A percentile compares a stretch with the other conserved stretches of the same genome.
phyloP scores from a whole-genome alignment of 2,888 invertebrate species.

The Mamestra brassicae region DNA sequence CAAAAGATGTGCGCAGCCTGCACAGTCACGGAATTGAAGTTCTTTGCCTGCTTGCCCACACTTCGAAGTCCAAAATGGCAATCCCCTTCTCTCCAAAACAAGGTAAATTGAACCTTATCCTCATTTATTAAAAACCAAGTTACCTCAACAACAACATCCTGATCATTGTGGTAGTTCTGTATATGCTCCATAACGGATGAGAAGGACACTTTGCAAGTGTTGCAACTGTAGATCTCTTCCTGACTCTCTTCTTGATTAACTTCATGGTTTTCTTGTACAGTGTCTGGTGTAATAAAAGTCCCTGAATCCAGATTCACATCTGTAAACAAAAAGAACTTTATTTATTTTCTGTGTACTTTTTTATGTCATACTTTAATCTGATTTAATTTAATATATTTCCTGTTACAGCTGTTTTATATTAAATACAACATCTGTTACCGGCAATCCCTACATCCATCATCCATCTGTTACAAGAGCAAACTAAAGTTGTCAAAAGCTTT shows the following conservation, averaged over 20 bases:
- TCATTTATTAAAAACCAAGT: not conserved
- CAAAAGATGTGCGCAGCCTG: too few species aligned
- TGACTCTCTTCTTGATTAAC: constrained; percentile 73
- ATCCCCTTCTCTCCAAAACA: not conserved
- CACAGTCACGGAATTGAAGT: too few species aligned
- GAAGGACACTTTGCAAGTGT: constrained; percentile 92
- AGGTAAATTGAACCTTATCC: constrained; percentile 8
- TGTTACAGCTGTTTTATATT: too few species aligned
- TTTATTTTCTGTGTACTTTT: not conserved
- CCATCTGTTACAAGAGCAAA: too few species aligned
- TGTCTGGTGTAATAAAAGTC: constrained; percentile 68
- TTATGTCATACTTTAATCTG: too few species aligned
- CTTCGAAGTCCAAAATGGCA: too few species aligned
- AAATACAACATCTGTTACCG: too few species aligned
- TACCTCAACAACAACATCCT: constrained; percentile 93
- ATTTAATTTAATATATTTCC: too few species aligned
- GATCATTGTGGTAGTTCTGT: constrained; percentile 92
- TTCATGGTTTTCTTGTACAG: constrained; percentile 71
- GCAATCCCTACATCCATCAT: too few species aligned
- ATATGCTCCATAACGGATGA: constrained; percentile 92
- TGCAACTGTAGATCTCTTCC: constrained; percentile 91
- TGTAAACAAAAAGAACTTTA: constrained; percentile 56
- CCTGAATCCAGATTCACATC: constrained; percentile 74
- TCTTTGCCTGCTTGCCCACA: too few species aligned
- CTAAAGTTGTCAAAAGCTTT: too few species aligned